Base-by-base conservation (phyloP, 2,797 vertebrate genomes). In the Coilia nasus region DNA sequence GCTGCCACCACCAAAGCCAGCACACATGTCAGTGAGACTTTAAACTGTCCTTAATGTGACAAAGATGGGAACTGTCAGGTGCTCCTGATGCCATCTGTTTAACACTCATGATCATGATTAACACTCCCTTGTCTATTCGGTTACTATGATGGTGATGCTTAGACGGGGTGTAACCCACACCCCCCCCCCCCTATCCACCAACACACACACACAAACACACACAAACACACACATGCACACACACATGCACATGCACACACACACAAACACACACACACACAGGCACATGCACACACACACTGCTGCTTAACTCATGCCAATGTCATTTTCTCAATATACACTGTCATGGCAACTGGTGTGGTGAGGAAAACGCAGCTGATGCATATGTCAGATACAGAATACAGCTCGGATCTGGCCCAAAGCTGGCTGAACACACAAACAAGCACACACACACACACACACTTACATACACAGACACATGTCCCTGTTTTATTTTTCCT, bases 211-310 rank as follows among this genome's bases (percentile, higher is more conserved):
- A 54, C 50, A 54, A 1, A 14, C 50, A 54, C 25, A 28, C 62
- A 28, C 62, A 25, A 19, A 64, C 60, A 25, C 60, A 25, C 6
- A 25, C 60, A 64, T 21, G 17, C 17, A 15, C 23, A 23, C 54
- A 67, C 67, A 59, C 50, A 31, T 6, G n/a, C n/a, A 57, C 3
- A 47, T 11, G n/a, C n/a, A 23, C 44, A 23, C 47, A 25, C 17
- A 19, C 25, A 47, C 35, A 71, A 14, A 14, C 64, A 50, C 67
- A 60, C 54, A 56, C 19, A 57, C 56, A 54, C 19, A 17, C 31
- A 88, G 84, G 87, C 57, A 87, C 87, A 87, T 41, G 9, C 50
- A 54, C 12, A 89, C 84, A 81, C 84, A 82, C 23, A 11, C 35
- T 14, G 50, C 35, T 41, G 50, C 14, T 54, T 54, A 54, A 54